A percentile compares a stretch with the other conserved stretches of the same genome.
phyloP scores from a whole-genome alignment of 2,888 invertebrate species.

The Microdon myrmicae region DNA sequence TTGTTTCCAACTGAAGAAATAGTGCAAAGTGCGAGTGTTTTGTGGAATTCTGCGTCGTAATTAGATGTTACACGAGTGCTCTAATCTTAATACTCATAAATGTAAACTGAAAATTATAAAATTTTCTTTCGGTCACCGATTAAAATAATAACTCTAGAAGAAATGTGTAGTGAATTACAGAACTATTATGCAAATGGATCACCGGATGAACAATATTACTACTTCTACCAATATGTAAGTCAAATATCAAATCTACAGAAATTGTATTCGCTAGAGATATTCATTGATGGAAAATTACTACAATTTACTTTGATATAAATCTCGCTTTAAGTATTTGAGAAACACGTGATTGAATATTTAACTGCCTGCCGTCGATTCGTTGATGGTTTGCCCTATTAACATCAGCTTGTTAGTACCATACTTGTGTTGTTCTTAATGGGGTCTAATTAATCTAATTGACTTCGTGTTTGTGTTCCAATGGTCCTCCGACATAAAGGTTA shows the following conservation, averaged over 20 bases:
- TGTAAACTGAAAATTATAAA: constrained; percentile 14
- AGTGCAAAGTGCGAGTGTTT: constrained; percentile 50
- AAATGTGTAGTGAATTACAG: constrained; percentile 55
- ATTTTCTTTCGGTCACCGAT: constrained; percentile 2
- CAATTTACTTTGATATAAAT: no score
- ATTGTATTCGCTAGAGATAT: no score
- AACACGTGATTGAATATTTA: no score
- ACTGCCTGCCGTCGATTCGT: no score
- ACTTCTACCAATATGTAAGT: constrained; percentile 54
- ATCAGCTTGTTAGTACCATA: no score
- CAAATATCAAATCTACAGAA: constrained; percentile 5
- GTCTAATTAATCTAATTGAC: no score
- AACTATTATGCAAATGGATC: constrained; percentile 54
- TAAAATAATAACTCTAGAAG: constrained; percentile 15
- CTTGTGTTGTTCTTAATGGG: no score
- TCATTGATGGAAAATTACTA: no score
- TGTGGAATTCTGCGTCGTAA: constrained; percentile 37
- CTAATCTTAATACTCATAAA: constrained; percentile 1
- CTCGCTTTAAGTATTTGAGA: no score
- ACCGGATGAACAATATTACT: constrained; percentile 53
- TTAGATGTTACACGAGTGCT: constrained; percentile 20
- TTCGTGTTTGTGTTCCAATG: no score
- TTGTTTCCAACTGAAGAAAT: constrained; percentile 42
- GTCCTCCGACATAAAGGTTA: no score
- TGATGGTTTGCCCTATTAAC: no score